These are phyloP conservation scores for Lacerta viridis DNA, from an alignment of 2,797 vertebrate species.

Conservation along the genomic window DNA sequence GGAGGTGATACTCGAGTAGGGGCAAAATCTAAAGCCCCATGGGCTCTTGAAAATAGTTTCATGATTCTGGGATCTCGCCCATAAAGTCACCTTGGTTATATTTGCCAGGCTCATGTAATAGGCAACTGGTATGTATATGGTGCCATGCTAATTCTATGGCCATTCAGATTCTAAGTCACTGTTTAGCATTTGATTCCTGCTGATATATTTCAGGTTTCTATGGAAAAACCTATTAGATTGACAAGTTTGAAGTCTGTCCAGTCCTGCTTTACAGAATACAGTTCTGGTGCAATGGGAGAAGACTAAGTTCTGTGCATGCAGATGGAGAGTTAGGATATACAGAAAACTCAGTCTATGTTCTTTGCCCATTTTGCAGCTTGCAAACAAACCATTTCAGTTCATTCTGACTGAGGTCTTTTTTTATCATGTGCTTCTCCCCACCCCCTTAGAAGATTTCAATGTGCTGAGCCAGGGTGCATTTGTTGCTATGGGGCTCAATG, in stretches of 20 bases:
- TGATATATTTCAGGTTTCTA: too few relatives aligned
- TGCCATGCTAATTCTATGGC: too few relatives aligned
- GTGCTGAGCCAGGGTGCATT: background rate
- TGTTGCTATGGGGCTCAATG: background rate
- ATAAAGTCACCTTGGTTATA: background rate
- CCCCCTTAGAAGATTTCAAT: background rate
- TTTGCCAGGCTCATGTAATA: background rate
- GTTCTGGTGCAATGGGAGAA: background rate
- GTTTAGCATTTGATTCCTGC: too few relatives aligned
- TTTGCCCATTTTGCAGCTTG: background rate
- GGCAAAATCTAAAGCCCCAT: background rate
- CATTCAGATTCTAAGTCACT: too few relatives aligned
- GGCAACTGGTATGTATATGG: background rate
- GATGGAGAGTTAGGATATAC: background rate
- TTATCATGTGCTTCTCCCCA: conserved; percentile 14
- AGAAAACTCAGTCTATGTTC: background rate
- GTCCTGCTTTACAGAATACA: background rate
- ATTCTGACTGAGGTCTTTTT: background rate
- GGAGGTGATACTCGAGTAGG: too few relatives aligned
- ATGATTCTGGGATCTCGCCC: background rate
- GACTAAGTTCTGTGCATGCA: background rate
- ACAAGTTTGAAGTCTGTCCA: background rate
- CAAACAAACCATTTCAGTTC: background rate
- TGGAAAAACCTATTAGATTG: too few relatives aligned
- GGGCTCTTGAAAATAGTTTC: background rate